phyloP scores from a whole-genome alignment of 1,140 invertebrate genomes.

The Grapholita molesta region DNA sequence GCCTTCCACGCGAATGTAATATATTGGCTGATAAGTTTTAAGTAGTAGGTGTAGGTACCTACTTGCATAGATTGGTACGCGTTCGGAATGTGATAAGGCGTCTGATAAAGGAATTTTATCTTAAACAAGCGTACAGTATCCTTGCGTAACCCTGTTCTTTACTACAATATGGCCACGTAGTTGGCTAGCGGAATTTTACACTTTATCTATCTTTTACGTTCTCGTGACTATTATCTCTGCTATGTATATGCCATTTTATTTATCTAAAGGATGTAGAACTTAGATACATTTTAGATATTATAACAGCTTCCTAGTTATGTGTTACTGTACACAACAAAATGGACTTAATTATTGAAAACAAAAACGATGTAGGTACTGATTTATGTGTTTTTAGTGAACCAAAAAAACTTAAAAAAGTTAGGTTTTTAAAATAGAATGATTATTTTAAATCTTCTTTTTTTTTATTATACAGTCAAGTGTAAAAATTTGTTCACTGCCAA shows the following conservation, averaged over 20 bases:
- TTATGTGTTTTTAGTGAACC: too few relatives aligned
- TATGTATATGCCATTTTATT: background rate
- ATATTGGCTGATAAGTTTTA: too few relatives aligned
- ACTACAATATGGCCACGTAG: background rate
- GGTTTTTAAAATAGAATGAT: too few relatives aligned
- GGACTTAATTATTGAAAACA: too few relatives aligned
- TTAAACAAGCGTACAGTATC: constrained; percentile 9
- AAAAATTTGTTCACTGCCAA: too few relatives aligned
- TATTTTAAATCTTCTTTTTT: too few relatives aligned
- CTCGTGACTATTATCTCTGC: background rate
- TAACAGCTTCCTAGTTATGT: background rate
- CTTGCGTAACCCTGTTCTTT: constrained; percentile 4
- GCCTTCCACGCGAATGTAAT: too few relatives aligned
- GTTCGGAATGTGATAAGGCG: constrained; percentile 1
- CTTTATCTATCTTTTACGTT: background rate
- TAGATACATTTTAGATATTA: background rate
- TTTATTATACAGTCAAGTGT: too few relatives aligned
- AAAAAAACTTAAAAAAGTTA: too few relatives aligned
- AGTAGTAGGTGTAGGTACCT: background rate
- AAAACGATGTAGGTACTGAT: too few relatives aligned
- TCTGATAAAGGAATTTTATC: constrained; percentile 5
- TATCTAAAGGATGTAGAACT: background rate
- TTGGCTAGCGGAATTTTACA: constrained; percentile 7
- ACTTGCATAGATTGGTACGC: background rate
- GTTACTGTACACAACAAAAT: too few relatives aligned